These are phyloP conservation scores for Oreochromis spilurus DNA, from an alignment of 2,113 vertebrate species.

Conservation along the genomic window DNA sequence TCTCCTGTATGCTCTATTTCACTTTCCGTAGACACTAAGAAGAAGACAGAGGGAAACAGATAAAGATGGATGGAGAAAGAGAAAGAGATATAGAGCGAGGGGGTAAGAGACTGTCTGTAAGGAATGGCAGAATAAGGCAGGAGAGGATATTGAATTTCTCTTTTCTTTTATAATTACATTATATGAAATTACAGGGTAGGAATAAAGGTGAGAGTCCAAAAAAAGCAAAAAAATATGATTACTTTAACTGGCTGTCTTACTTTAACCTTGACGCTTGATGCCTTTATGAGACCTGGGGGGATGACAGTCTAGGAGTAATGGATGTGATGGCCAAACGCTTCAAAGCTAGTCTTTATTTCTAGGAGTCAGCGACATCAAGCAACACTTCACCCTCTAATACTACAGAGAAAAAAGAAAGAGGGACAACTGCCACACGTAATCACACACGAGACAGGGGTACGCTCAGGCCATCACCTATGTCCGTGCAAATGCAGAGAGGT, in stretches of 20 bases:
- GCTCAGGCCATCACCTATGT: not conserved
- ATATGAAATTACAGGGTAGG: not conserved
- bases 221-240: not conserved
- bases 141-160: not conserved
- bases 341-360: constrained; percentile 31
- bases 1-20: constrained; percentile 48
- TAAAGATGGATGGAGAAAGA: constrained; percentile 4
- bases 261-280: constrained; percentile 6
- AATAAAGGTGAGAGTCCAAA: not conserved
- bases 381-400: not conserved
- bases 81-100: not conserved
- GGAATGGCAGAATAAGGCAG: not conserved
- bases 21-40: constrained; percentile 26
- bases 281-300: not conserved
- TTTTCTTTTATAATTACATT: not conserved
- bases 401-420: not conserved
- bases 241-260: not conserved
- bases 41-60: constrained; percentile 1
- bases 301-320: not conserved
- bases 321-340: not conserved
- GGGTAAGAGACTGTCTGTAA: not conserved
- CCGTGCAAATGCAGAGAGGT: not conserved
- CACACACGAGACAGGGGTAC: not conserved
- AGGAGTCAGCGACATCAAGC: not conserved
- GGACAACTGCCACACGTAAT: not conserved